Evolutionary conservation across 2,113 vertebrate genomes (phyloP).

Genomic region (Zapornia atra): DNA sequence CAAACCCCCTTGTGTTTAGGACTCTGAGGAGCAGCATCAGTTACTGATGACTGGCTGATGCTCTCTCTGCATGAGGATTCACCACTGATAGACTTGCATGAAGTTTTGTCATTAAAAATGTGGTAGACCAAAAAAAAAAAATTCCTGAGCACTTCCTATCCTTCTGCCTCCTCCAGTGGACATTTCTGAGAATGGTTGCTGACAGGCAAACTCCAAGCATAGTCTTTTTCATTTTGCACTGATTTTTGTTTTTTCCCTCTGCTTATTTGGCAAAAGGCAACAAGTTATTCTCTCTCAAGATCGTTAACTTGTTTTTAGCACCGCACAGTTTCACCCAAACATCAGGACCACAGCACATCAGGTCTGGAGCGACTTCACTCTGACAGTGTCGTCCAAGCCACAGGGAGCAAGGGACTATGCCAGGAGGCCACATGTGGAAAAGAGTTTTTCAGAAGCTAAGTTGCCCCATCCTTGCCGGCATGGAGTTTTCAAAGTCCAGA

Average conservation of each 20-base stretch:
- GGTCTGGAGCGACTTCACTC: not conserved
- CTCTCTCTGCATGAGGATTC: not conserved
- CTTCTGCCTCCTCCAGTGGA: not conserved
- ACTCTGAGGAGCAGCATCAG: not conserved
- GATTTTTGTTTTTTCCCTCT: not conserved
- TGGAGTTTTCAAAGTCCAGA: not conserved
- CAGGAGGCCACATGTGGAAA: not conserved
- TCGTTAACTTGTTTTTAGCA: not conserved
- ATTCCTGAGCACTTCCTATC: not conserved
- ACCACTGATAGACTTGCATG: rapidly evolving
- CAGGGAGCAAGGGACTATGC: not conserved
- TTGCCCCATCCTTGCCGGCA: not conserved
- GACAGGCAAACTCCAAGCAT: not conserved
- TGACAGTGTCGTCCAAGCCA: not conserved
- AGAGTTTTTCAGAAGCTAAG: not conserved
- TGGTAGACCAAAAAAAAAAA: not conserved
- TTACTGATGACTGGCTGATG: not conserved
- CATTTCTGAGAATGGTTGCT: not conserved
- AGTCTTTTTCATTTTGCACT: not conserved
- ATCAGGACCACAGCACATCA: not conserved
- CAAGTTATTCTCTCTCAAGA: not conserved
- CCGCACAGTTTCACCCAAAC: not conserved
- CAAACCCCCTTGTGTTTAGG: not conserved
- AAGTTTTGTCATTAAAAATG: not conserved
- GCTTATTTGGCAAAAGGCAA: not conserved